Evolutionary conservation across 2,113 vertebrate species (phyloP).

Genomic region (Pithys albifrons): DNA sequence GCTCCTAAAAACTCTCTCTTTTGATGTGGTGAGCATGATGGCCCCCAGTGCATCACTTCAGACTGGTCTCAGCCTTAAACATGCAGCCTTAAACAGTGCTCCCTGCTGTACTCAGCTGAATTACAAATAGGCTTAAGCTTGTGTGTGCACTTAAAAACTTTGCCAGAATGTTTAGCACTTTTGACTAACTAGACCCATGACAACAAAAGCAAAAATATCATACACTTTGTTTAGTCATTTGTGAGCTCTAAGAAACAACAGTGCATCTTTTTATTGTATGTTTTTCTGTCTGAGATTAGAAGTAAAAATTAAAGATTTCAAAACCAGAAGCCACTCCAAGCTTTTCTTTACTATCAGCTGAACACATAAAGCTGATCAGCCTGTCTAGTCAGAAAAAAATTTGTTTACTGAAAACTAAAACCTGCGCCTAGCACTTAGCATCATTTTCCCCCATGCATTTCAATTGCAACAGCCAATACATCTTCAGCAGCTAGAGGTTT

Average conservation of each 20-base stretch:
- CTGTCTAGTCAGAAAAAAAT: background rate
- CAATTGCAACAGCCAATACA: background rate
- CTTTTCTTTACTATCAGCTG: background rate
- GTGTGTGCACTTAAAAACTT: background rate
- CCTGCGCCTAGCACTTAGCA: background rate
- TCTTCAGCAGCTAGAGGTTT: background rate
- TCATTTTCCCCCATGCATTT: background rate
- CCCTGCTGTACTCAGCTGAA: background rate
- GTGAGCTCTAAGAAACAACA: background rate
- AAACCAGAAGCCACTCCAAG: background rate
- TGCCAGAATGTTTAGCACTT: background rate
- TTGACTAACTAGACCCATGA: background rate
- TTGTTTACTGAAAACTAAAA: background rate
- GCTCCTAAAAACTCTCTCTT: background rate
- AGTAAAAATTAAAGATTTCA: background rate
- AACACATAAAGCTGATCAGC: background rate
- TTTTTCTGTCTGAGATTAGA: background rate
- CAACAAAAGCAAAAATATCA: background rate
- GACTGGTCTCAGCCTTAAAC: background rate
- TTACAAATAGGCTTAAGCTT: background rate
- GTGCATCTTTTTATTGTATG: background rate
- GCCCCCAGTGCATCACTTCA: background rate
- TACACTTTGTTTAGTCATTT: background rate
- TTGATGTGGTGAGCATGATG: background rate
- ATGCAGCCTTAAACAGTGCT: too few species aligned